Evolutionary conservation across 1,140 invertebrate species (phyloP), one percentile per base, ranked within the genome.

Genomic region (Zaprionus africanus): DNA sequence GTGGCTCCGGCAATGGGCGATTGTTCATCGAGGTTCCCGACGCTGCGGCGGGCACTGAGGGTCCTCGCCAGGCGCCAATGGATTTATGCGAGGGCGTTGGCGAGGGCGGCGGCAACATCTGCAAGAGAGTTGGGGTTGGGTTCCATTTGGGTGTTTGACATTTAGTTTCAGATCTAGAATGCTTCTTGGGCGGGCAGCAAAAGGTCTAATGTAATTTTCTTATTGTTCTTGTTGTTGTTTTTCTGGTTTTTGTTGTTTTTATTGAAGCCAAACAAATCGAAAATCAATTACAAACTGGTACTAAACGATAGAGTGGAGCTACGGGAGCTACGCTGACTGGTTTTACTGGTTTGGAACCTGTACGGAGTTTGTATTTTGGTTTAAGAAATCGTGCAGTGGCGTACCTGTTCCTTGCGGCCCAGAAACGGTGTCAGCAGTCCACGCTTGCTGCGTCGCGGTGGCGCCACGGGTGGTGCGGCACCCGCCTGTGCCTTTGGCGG

Each of bases 371-470:
- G 59, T 66, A 63, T 75, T 54, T 78, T 80, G 72, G 66, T 91
- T 82, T 93, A 93, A 75, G 90, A 93, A 79, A 93, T 91, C 81
- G 88, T 92, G 92, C 93, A 93, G 82, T 82, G 83, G 74, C 92
- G 91, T 93, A 95, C 94, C 93, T 95, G 92, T 81, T 93, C 92
- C 92, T 91, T 93, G 56, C 91, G 93, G 82, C 82, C 93, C 71
- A 91, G 63, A 58, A 94, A 80, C 84, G 93, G 79, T 79, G 93
- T 80, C 81, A 93, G 63, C 79, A 85, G 90, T 81, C 91, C 90
- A 19, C 92, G 79, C 80, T 95, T 96, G 81, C 97, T 96, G 93
- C 96, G 94, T 82, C 97, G 94, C 1, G 97, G 97, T 26, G 97
- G 97, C 7, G 97, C 97, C 7, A 98, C 95, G 0, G 97, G 97